Percentiles rank a stretch among this genome's conserved stretches.
Evolutionary conservation across 37 sponge, comb jelly and placozoan genomes (phyloP).

Genomic region (Amphimedon queenslandica): DNA sequence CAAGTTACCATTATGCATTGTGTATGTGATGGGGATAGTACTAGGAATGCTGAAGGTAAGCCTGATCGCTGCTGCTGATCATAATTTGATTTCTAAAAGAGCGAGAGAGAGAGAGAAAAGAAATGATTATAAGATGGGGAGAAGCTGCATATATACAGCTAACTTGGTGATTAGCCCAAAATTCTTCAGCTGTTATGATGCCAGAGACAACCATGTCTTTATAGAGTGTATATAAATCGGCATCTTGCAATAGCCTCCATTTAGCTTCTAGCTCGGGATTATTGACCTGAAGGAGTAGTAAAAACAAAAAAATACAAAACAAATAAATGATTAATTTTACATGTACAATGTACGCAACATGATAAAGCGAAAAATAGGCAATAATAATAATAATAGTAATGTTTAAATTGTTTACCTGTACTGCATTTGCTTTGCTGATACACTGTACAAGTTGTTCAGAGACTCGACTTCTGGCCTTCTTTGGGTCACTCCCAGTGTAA

Average conservation of each 20-base stretch:
- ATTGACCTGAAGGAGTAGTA: no score
- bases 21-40: not conserved
- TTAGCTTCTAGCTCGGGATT: slow-evolving; percentile 80
- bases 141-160: not conserved
- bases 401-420: not conserved
- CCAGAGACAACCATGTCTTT: slow-evolving; percentile 77
- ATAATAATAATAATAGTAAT: not conserved
- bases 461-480: slow-evolving; percentile 40
- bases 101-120: not conserved
- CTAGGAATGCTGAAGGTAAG: no score
- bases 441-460: slow-evolving; percentile 25
- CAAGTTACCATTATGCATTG: no score
- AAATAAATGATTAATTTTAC: no score
- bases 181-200: slow-evolving; percentile 80
- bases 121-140: not conserved
- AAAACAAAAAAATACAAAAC: no score
- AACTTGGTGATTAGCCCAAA: slow-evolving; percentile 70
- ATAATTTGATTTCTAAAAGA: no score
- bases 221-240: slow-evolving; percentile 67
- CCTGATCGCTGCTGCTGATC: no score
- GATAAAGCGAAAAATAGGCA: no score
- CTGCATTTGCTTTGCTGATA: slow-evolving; percentile 14
- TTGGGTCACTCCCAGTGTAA: slow-evolving; percentile 49
- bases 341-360: no score
- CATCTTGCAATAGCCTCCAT: slow-evolving; percentile 51